These are phyloP conservation scores for Catharus bicknelli DNA, from an alignment of 2,113 vertebrate genomes.

Conservation along the genomic window DNA sequence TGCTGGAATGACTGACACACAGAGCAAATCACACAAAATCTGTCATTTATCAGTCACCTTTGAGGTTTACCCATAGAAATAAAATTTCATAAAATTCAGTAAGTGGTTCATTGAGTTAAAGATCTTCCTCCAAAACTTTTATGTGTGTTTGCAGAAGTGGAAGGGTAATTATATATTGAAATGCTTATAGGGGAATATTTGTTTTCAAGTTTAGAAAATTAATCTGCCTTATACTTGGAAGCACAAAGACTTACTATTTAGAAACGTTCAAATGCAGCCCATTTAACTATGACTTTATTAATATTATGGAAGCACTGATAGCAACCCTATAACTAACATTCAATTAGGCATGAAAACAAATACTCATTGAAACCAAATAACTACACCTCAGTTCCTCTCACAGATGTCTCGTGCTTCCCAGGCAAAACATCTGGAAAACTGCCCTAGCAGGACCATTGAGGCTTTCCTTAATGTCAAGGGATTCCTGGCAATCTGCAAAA, in stretches of 20 bases:
- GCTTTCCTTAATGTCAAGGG: neutral
- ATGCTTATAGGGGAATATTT: neutral
- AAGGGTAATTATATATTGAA: neutral
- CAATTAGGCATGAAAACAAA: slow-evolving; percentile 24
- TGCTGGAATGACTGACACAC: neutral
- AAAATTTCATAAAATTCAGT: neutral
- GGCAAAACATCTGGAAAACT: slow-evolving; percentile 30
- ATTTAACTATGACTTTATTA: slow-evolving; percentile 4
- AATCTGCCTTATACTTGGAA: neutral
- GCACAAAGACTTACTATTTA: neutral
- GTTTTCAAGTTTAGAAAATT: neutral
- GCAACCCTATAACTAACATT: neutral
- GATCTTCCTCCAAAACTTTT: neutral
- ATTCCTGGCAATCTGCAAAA: neutral
- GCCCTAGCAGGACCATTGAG: neutral
- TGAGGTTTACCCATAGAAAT: neutral
- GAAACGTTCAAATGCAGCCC: neutral
- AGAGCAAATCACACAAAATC: neutral
- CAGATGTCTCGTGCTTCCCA: neutral
- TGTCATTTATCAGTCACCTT: neutral
- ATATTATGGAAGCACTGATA: neutral
- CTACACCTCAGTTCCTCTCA: neutral
- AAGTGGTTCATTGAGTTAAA: neutral
- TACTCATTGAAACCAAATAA: slow-evolving; percentile 17
- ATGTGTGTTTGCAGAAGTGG: neutral